A percentile compares a stretch with the other conserved stretches of the same genome.
These are phyloP conservation scores for Aratinga solstitialis DNA, from an alignment of 2,797 vertebrate species.

Conservation along the genomic window DNA sequence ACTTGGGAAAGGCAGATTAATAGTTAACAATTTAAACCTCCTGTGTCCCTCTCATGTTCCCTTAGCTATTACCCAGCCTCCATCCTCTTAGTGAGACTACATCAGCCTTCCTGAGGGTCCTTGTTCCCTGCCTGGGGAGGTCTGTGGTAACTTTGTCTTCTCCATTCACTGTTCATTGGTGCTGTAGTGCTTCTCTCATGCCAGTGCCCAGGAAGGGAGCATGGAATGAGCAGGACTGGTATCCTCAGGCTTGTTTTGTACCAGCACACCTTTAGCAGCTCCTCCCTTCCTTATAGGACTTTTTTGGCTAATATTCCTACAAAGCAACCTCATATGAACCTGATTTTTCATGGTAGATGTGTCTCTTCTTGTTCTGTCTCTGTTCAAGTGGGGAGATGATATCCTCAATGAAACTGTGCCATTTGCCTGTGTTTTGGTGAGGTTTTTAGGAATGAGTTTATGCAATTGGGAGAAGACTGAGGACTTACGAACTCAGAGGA, in stretches of 20 bases:
- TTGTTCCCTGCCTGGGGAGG: rapidly evolving
- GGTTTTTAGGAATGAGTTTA: background rate
- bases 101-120: background rate
- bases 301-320: background rate
- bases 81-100: background rate
- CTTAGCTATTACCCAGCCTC: background rate
- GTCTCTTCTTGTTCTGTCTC: background rate
- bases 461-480: background rate
- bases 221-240: background rate
- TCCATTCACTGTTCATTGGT: rapidly evolving
- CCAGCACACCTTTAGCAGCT: background rate
- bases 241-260: background rate
- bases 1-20: conserved; percentile 21
- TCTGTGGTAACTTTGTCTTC: background rate
- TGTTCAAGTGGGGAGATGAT: background rate
- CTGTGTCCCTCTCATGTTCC: background rate
- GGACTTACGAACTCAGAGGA: background rate
- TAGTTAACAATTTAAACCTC: conserved; percentile 19
- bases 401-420: background rate
- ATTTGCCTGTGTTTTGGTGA: background rate
- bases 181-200: background rate
- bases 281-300: background rate
- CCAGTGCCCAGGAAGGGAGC: background rate
- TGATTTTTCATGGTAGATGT: background rate
- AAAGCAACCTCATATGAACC: background rate